These are phyloP conservation scores for Lates calcarifer DNA, from an alignment of 2,113 vertebrate species.

Conservation along the genomic window DNA sequence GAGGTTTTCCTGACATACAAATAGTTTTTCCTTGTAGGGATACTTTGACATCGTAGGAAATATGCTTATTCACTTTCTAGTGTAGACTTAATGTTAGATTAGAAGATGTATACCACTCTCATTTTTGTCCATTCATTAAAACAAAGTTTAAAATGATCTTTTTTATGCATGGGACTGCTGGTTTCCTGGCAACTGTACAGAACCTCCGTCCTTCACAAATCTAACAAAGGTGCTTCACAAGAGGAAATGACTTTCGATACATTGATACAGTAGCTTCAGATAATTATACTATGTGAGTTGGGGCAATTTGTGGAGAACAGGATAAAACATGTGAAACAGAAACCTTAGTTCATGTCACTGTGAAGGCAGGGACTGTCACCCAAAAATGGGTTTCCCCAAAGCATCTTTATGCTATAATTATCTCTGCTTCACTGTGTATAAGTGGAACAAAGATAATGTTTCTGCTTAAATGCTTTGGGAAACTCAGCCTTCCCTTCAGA, in stretches of 20 bases:
- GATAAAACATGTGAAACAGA: conserved; percentile 14
- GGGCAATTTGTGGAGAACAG: not conserved
- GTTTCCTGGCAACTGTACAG: not conserved
- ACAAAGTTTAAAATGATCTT: not conserved
- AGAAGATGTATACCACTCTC: not conserved
- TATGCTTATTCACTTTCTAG: not conserved
- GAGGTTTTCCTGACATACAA: not conserved
- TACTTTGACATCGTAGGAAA: not conserved
- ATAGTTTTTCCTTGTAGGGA: not conserved
- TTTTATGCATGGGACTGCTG: too few species aligned
- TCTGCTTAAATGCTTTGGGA: not conserved
- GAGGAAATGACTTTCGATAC: not conserved
- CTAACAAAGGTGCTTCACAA: not conserved
- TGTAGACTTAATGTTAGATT: too few species aligned
- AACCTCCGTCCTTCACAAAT: not conserved
- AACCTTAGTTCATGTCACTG: not conserved
- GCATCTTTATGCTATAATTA: not conserved
- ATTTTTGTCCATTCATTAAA: not conserved
- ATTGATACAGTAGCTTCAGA: not conserved
- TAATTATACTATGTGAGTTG: not conserved
- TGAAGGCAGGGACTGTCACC: not conserved
- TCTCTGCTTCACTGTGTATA: not conserved
- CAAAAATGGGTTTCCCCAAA: not conserved
- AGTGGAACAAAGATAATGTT: not conserved
- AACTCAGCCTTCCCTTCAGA: not conserved